Evolutionary conservation across 2,113 vertebrate genomes (phyloP), one percentile per base, ranked within the genome.

Genomic region (Larimichthys crocea): DNA sequence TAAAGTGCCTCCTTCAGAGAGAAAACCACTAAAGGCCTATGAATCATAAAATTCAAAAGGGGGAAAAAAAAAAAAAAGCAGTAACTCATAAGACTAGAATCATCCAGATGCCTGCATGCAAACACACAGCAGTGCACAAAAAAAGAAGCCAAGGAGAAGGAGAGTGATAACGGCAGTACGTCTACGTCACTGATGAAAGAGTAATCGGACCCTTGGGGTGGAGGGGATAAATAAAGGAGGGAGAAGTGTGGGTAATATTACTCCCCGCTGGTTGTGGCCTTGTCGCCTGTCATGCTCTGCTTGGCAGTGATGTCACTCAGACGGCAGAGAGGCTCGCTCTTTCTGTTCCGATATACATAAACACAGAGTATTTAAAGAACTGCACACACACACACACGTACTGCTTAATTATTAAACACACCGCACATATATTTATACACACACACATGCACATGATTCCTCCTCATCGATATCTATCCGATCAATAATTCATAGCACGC

Each of bases 161-260:
- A 75, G 66, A 57, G 42, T 1, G 46, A 80, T 68, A 87, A 86
- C 74, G 79, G 82, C 82, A 70, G 68, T 1, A 31, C 16, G 68
- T 63, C 82, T 40, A 85, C 85, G 84, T 91, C 91, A 89, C 48
- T 6, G 44, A 35, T 65, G 81, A 75, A 79, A 91, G 73, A 75
- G 79, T 83, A 91, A 79, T 72, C 61, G 35, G 83, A 86, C 70
- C 75, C 72, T n/a, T 42, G 57, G 78, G 90, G 84, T 11, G 11
- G 71, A 44, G 74, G 57, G 84, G 80, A 91, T 90, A 87, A 92
- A 93, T 93, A 92, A 91, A 92, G 86, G 48, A 88, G 61, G 14
- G 60, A 74, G 79, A 69, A 73, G 40, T 14, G 31, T 72, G 84
- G 83, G 69, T 92, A 85, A 89, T 79, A 83, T 81, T 88, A 91